Base-by-base conservation (phyloP, 2,888 invertebrate species). In the Nomada goodeniana region DNA sequence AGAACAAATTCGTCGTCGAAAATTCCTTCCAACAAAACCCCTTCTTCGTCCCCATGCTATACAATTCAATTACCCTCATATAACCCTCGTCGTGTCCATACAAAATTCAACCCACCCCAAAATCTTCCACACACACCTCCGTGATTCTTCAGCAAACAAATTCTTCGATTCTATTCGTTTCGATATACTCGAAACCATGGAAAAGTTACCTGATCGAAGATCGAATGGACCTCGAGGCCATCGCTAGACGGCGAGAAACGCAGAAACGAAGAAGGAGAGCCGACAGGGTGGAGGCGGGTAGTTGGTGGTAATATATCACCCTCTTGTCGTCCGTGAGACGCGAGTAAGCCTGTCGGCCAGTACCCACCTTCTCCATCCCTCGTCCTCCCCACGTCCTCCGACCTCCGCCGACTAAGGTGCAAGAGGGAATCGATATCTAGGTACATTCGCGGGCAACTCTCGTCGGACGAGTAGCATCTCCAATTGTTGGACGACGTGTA, bases 281-380 rank as follows among this genome's bases (percentile, higher is more conserved):
- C 42, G 65, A 42, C 50, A 57, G 78, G 84, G 84, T 82, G 85
- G 83, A 75, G 82, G 87, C 85, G 89, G 90, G 86, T 91, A 88
- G 90, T 90, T 90, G 84, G 89, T 88, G 91, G 91, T 90, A 92
- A 93, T 93, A 93, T 92, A 93, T 93, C 93, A 93, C 92, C 91
- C 91, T 91, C 92, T 91, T 91, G 93, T 93, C 93, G 91, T 92
- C 91, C 90, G 88, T 90, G 91, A 92, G 92, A 91, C 90, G 90
- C 91, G 90, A 92, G 92, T 90, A 91, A 92, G 90, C 90, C 90
- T 91, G 92, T 92, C 92, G 91, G 89, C 92, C 89, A 88, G 88
- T 91, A 88, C 85, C 90, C 90, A 90, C 88, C 88, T 86, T 84
- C 84, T 84, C 80, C 78, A 69, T 76, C 29, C 78, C 78, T 77